Evolutionary conservation across 2,888 invertebrate species (phyloP).

Genomic region (Erannis defoliaria): DNA sequence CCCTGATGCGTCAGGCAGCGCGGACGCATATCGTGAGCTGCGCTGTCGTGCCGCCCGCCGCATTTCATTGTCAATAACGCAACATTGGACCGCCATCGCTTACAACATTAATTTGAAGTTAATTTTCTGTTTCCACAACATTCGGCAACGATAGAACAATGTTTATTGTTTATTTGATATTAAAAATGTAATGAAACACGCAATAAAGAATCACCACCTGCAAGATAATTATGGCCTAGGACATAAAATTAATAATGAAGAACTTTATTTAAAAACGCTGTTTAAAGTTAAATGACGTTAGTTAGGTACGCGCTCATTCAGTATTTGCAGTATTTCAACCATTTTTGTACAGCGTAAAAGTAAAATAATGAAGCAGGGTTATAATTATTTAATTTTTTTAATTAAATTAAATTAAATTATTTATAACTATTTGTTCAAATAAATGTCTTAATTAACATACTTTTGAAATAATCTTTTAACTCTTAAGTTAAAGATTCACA

Average conservation of each 20-base stretch:
- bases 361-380: too few relatives aligned
- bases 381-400: too few relatives aligned
- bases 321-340: too few relatives aligned
- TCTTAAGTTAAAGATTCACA: background rate
- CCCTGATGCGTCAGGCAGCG: conserved; percentile 24
- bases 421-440: too few relatives aligned
- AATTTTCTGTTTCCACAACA: conserved; percentile 47
- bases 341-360: too few relatives aligned
- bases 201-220: background rate
- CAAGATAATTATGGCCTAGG: background rate
- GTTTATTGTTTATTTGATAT: conserved; percentile 26
- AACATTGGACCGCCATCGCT: conserved; percentile 48
- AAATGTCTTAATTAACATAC: too few relatives aligned
- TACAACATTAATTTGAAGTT: conserved; percentile 55
- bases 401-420: too few relatives aligned
- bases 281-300: too few relatives aligned
- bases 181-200: conserved; percentile 6
- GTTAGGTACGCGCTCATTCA: too few relatives aligned
- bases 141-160: conserved; percentile 26
- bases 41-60: conserved; percentile 47
- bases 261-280: background rate
- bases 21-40: conserved; percentile 22
- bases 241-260: background rate
- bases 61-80: conserved; percentile 67
- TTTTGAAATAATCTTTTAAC: background rate